Evolutionary conservation across 2,797 vertebrate genomes (phyloP).

Genomic region (Centropyge bicolor): DNA sequence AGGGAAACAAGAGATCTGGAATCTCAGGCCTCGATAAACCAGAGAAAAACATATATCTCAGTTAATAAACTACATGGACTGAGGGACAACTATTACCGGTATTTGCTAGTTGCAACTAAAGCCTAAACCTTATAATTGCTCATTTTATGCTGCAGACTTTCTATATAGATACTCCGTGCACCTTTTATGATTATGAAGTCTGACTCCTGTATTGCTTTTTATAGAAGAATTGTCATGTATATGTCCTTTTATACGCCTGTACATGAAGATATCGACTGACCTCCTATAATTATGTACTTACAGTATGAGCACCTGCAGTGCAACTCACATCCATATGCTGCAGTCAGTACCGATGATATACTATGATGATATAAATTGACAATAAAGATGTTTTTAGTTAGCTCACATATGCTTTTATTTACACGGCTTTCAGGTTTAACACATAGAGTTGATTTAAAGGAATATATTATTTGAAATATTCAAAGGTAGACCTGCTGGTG

Average conservation of each 20-base stretch:
- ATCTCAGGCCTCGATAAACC: constrained; percentile 43
- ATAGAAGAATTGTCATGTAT: constrained; percentile 65
- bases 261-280: constrained; percentile 66
- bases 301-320: constrained; percentile 71
- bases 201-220: constrained; percentile 73
- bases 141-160: constrained; percentile 64
- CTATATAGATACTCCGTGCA: constrained; percentile 68
- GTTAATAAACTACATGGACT: constrained; percentile 18
- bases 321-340: constrained; percentile 70
- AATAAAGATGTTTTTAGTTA: constrained; percentile 80
- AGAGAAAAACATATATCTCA: constrained; percentile 34
- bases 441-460: constrained; percentile 14
- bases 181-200: constrained; percentile 70
- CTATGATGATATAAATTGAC: constrained; percentile 69
- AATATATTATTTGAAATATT: constrained; percentile 1
- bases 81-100: constrained; percentile 39
- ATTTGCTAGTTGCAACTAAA: constrained; percentile 54
- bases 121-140: constrained; percentile 53
- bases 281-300: constrained; percentile 66
- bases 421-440: constrained; percentile 20
- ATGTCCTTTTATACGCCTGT: constrained; percentile 69
- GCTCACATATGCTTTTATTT: constrained; percentile 58
- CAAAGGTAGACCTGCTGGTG: neutral
- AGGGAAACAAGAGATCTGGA: constrained; percentile 33
- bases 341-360: constrained; percentile 71